Evolutionary conservation across 2,797 vertebrate species (phyloP).

Genomic region (Scolopax bukidnonensis): DNA sequence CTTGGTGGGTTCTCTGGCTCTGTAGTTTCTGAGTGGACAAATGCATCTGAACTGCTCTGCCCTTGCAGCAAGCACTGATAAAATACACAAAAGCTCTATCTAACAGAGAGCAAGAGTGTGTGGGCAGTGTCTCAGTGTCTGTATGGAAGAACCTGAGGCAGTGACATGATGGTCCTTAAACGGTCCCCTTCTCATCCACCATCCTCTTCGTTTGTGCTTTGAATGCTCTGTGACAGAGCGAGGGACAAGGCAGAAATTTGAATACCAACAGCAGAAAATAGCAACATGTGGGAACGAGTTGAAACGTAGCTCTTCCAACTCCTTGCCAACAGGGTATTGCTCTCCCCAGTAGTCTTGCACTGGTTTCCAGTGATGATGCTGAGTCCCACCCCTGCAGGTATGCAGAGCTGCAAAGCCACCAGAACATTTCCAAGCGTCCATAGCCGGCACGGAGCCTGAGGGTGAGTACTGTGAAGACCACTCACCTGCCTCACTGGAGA

Average conservation of each 20-base stretch:
- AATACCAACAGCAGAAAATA: neutral
- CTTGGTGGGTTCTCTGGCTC: neutral
- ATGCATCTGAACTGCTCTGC: neutral
- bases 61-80: neutral
- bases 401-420: neutral
- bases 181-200: neutral
- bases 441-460: neutral
- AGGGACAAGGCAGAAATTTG: neutral
- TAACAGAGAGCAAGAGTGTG: neutral
- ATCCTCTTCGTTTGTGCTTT: neutral
- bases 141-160: neutral
- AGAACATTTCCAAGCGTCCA: neutral
- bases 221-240: neutral
- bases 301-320: neutral
- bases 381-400: neutral
- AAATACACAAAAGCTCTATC: neutral
- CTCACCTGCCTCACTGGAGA: neutral
- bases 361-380: neutral
- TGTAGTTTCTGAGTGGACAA: neutral
- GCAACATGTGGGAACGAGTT: neutral
- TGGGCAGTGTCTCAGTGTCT: neutral
- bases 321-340: neutral
- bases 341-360: neutral
- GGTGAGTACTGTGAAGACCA: neutral
- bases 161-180: neutral